Percentiles rank a stretch among this genome's conserved stretches.
These are phyloP conservation scores for Periparus ater DNA, from an alignment of 2,797 vertebrate genomes.

Conservation along the genomic window DNA sequence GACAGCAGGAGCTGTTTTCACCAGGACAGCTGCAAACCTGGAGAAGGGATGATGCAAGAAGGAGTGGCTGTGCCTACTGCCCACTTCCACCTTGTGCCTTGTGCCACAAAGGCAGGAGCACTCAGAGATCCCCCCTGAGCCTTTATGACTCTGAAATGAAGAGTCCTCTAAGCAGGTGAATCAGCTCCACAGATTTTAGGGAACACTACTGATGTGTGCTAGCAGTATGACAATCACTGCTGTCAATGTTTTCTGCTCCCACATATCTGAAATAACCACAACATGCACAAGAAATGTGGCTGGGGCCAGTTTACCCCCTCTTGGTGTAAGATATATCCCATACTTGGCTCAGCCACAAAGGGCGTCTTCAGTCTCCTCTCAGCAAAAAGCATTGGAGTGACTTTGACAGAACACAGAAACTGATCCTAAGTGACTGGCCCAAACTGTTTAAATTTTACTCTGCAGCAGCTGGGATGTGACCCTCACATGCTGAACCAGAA, in stretches of 20 bases:
- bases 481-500: neutral
- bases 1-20: neutral
- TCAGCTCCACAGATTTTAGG: neutral
- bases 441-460: neutral
- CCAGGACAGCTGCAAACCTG: neutral
- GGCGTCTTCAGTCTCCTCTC: neutral
- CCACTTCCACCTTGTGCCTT: neutral
- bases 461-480: neutral
- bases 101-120: neutral
- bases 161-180: neutral
- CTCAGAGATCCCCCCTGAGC: neutral
- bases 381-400: neutral
- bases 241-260: neutral
- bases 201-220: neutral
- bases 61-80: neutral
- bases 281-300: accelerated
- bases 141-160: neutral
- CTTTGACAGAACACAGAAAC: neutral
- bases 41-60: neutral
- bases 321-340: neutral
- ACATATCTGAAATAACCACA: neutral
- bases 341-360: neutral
- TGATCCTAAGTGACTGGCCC: neutral
- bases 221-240: neutral
- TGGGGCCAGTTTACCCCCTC: neutral